These are phyloP conservation scores for Blastomussa wellsi DNA, from an alignment of 92 coral and sea anemone species.

Conservation along the genomic window DNA sequence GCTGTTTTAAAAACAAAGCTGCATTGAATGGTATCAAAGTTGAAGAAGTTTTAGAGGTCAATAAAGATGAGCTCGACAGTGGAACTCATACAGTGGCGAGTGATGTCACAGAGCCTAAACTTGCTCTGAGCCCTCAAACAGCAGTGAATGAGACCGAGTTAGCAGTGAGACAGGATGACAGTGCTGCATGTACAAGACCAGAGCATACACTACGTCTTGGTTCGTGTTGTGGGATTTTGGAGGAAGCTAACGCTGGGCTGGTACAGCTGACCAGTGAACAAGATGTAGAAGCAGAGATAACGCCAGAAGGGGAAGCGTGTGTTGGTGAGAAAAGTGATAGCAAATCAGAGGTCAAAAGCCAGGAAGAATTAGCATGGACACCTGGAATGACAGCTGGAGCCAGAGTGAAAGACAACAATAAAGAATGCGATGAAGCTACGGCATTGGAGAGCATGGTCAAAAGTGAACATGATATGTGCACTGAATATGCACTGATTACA, in stretches of 20 bases:
- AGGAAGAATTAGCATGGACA: background rate
- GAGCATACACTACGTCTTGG: background rate
- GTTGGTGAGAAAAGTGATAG: background rate
- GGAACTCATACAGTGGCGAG: background rate
- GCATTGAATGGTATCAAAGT: conserved; percentile 17
- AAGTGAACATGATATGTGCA: background rate
- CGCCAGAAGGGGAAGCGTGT: background rate
- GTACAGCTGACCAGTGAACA: background rate
- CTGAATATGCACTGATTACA: background rate
- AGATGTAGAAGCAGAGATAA: background rate
- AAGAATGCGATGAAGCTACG: background rate
- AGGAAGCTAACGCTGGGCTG: background rate
- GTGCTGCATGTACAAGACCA: too few species aligned
- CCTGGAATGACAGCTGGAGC: background rate
- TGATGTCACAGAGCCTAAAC: background rate
- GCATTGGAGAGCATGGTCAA: too few species aligned
- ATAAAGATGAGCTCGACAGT: background rate
- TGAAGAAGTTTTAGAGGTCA: background rate
- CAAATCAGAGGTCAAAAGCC: background rate
- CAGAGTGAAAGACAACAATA: background rate
- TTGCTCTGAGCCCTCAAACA: background rate
- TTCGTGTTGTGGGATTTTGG: background rate
- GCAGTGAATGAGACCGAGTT: background rate
- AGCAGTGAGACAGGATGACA: background rate
- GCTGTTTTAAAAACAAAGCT: conserved; percentile 7